Base-by-base conservation (phyloP, 1,140 invertebrate species). In the Pemphigus obesinymphae region DNA sequence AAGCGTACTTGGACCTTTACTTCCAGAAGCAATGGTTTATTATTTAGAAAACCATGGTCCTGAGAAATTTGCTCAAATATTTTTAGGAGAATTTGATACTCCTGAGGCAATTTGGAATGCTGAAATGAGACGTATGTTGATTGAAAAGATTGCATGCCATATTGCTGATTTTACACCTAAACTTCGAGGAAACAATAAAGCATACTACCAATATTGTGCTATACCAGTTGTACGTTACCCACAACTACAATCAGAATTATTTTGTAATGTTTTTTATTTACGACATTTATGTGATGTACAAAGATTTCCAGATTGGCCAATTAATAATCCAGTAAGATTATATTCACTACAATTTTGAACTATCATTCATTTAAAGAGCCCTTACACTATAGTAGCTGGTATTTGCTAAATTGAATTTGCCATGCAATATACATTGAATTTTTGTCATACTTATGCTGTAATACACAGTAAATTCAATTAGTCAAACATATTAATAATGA, bases 11-110 rank as follows among this genome's bases (percentile, higher is more conserved):
- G 95, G 96, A 1, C 96, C 96, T 85, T 88, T 99, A 63, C 87
- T 99, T 63, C 98, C 98, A 1, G 98, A 99, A 87, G 98, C 98
- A 0, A 99, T 99, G 97, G 95, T 99, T 0, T 97, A 96, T 85
- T 99, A 99, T 87, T 89, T 99, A 70, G 97, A 99, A 88, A 99
- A 99, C 87, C 97, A 99, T 86, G 97, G 97, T 10, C 91, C 97
- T 2, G 97, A 99, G 83, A 98, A 98, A 86, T 99, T 99, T 89
- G 96, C 98, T 0, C 95, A 99, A 88, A 99, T 99, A 85, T 99
- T 98, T 88, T 90, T 99, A 0, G 98, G 98, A 3, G 98, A 99
- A 89, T 99, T 97, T 88, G 97, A 99, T 87, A 99, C 97, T 11
- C 98, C 98, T 1, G 98, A 99, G 89, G 97, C 96, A 0, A 99